Evolutionary conservation across 1,140 invertebrate genomes (phyloP), one percentile per base, ranked within the genome.

Genomic region (Drosophila melanica): DNA sequence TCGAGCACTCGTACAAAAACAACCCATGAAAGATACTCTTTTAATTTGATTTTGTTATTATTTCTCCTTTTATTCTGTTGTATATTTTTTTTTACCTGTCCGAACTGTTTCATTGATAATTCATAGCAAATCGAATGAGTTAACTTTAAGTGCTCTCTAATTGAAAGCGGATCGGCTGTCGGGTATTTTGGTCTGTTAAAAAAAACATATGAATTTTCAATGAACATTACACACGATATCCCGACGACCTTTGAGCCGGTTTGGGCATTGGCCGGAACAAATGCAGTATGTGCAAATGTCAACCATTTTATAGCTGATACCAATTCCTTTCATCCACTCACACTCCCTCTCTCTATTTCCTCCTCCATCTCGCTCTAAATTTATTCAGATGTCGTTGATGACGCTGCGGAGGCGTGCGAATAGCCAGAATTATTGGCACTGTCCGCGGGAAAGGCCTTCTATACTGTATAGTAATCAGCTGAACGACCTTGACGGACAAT

Each of bases 401-500:
- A 47, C n/a, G 23, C 12, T 33, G 39, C 4, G n/a, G 42, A 48
- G 44, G 42, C 42, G 42, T 66, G 42, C 14, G 45, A 50, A 59
- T 50, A 37, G 27, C 35, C 42, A 20, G 42, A 18, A 45, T n/a
- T 27, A 47, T 45, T 47, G n/a, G 42, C 57, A 59, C 39, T 14
- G 20, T n/a, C 30, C 14, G 10, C 35, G 11, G 5, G 23, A 44
- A 30, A 33, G 7, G n/a, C 30, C 2, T 23, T n/a, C 23, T 39
- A 16, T 3, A 42, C 23, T 27, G 8, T 44, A 42, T 23, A 39
- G 37, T 42, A 55, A 42, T 45, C 27, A 58, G 27, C n/a, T 18
- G 9, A 10, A 23, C 66, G 59, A 70, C 79, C 71, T 79, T 84
- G 63, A 35, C 20, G 35, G 53, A 39, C 48, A 33, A 14, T 27